Evolutionary conservation across 1,140 invertebrate species (phyloP).

Genomic region (Ceratosolen fusciceps): DNA sequence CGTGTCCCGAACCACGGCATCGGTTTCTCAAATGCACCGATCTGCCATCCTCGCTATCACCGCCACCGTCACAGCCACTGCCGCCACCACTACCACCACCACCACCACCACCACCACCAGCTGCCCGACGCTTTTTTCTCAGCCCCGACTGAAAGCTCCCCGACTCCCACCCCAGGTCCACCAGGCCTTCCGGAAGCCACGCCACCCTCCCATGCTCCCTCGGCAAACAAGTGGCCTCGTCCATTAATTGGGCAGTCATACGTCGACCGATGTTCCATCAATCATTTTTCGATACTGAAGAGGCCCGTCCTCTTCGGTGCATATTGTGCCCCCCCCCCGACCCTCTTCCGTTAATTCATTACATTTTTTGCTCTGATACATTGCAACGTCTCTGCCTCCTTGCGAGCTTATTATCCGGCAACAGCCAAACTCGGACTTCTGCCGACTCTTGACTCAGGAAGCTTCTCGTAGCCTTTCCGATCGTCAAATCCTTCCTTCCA

Average conservation of each 20-base stretch:
- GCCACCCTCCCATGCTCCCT: background rate
- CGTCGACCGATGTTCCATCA: conserved; percentile 59
- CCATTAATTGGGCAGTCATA: conserved; percentile 60
- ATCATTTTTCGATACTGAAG: conserved; percentile 61
- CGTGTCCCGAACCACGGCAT: conserved; percentile 61
- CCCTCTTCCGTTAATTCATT: conserved; percentile 39
- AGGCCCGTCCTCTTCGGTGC: conserved; percentile 47
- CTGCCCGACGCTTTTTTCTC: background rate
- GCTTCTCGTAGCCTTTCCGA: no score
- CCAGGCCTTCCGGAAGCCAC: background rate
- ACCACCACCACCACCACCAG: background rate
- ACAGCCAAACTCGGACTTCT: no score
- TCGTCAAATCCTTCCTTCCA: no score
- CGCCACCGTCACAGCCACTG: background rate
- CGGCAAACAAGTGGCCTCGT: conserved; percentile 6
- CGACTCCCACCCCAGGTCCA: background rate
- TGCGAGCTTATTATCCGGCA: no score
- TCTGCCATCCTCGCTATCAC: conserved; percentile 27
- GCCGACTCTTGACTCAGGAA: no score
- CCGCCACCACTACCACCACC: background rate
- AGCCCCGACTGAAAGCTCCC: background rate
- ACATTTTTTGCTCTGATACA: conserved; percentile 36
- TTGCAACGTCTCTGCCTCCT: no score
- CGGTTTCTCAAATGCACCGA: conserved; percentile 54
- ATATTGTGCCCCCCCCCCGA: no score